Conservation (phyloP, 2,888 invertebrate genomes). For the Acleris literana region DNA sequence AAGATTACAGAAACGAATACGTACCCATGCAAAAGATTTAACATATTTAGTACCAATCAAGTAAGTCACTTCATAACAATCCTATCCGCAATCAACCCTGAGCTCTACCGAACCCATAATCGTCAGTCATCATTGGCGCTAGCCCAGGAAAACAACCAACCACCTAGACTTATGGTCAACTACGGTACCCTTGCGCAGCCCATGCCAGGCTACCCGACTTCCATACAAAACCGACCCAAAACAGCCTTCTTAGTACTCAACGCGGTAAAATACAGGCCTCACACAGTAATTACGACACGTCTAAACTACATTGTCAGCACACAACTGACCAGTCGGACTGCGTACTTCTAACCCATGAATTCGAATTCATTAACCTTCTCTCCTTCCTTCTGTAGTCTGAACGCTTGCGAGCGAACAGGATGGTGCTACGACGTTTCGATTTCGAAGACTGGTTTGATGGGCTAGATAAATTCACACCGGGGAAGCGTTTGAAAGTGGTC, state of each 20-base stretch:
- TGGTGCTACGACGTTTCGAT: too few species aligned
- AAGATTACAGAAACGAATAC: too few species aligned
- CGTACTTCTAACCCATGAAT: too few species aligned
- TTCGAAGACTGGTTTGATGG: slow-evolving; percentile 4
- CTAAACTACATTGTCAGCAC: slow-evolving; percentile 17
- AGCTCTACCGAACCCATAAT: background rate
- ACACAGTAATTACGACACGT: slow-evolving; percentile 23
- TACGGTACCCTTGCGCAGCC: background rate
- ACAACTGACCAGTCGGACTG: background rate
- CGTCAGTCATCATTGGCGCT: slow-evolving; percentile 2
- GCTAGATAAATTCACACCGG: slow-evolving; percentile 28
- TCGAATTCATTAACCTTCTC: too few species aligned
- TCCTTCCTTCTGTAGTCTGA: too few species aligned
- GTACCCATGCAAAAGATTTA: too few species aligned
- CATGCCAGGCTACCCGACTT: too few species aligned
- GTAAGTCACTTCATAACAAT: background rate
- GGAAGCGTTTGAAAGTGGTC: slow-evolving; percentile 11
- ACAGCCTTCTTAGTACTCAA: too few species aligned
- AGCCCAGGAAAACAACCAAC: background rate
- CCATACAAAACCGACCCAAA: too few species aligned
- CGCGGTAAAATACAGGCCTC: slow-evolving; percentile 14
- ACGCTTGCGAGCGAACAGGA: too few species aligned
- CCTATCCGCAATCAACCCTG: background rate
- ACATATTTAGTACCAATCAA: too few species aligned
- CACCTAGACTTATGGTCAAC: slow-evolving; percentile 2